These are phyloP conservation scores for Cynopterus sphinx DNA, from an alignment of 2,797 vertebrate genomes.

Conservation along the genomic window DNA sequence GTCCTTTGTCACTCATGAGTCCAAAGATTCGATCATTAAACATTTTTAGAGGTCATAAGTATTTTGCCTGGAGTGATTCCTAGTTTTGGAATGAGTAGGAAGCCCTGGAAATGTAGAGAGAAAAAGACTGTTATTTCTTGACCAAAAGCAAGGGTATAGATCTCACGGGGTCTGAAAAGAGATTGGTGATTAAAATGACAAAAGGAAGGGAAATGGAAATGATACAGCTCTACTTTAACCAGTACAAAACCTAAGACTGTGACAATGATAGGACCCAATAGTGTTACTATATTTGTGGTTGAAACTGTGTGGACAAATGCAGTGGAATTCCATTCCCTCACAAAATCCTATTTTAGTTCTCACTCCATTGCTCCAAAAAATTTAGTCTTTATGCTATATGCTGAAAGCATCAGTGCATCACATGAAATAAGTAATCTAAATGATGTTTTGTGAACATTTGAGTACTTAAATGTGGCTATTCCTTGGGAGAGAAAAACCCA, in stretches of 20 bases:
- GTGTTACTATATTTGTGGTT: neutral
- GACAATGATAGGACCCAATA: neutral
- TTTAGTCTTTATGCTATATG: neutral
- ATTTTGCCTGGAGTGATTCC: neutral
- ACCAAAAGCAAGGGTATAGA: neutral
- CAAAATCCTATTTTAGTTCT: neutral
- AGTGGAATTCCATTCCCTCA: neutral
- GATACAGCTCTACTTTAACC: neutral
- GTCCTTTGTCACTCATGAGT: neutral
- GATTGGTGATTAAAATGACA: too few relatives aligned
- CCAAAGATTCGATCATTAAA: neutral
- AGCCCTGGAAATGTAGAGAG: neutral
- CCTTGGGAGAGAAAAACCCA: neutral
- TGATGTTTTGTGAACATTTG: neutral
- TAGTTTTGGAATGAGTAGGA: neutral
- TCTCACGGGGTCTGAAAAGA: neutral
- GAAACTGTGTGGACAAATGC: neutral
- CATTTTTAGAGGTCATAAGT: neutral
- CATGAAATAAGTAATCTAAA: neutral
- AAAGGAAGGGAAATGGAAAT: neutral
- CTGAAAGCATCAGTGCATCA: neutral
- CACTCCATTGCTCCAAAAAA: neutral
- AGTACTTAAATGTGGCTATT: neutral
- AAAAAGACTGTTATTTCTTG: neutral
- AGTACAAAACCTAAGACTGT: fast-evolving